Base-by-base conservation (phyloP, 2,888 invertebrate species). In the Unio delphinus region DNA sequence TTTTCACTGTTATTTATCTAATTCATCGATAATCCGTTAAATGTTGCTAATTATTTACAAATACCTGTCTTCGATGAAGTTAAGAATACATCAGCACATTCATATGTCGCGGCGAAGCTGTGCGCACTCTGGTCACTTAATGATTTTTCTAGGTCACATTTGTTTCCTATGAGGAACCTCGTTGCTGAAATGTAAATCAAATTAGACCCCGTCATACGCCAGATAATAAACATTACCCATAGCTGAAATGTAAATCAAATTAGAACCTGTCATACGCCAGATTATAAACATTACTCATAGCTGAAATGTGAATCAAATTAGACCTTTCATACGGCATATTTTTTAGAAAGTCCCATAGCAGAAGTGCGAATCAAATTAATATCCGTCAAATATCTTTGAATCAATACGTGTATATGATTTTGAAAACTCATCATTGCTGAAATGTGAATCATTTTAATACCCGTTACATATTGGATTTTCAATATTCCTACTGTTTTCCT, bases 61-160 rank as follows among this genome's bases (percentile, higher is more conserved):
- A 28, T 72, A 76, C 84, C 83, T 67, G 82, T 82, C 61, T 78
- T 79, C 15, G 83, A 83, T 0, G 83, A 83, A 1, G 78, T 71
- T 15, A 76, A 28, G 59, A 80, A 82, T 8, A 72, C 74, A n/a
- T 75, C 66, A n/a, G 80, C 80, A 68, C 80, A 82, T 28, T 76
- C 67, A 63, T 81, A 78, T 3, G 67, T 67, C 15, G 65, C 58
- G 18, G 80, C 79, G 63, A 83, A 84, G 69, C 75, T 74, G 11
- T 74, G 55, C n/a, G 78, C 65, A 23, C 67, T 73, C 7, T 76
- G 73, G 4, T 73, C 57, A 0, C 68, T 57, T 45, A 84, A 75
- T 23, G 64, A 30, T 11, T 60, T 54, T 17, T 73, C 71, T 28
- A 78, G 68, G 61, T 84, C 84, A 15, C 68, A 61, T 67, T 84